A percentile compares a stretch with the other conserved stretches of the same genome.
phyloP scores from a whole-genome alignment of 2,113 vertebrate genomes.

The Lepisosteus oculatus region DNA sequence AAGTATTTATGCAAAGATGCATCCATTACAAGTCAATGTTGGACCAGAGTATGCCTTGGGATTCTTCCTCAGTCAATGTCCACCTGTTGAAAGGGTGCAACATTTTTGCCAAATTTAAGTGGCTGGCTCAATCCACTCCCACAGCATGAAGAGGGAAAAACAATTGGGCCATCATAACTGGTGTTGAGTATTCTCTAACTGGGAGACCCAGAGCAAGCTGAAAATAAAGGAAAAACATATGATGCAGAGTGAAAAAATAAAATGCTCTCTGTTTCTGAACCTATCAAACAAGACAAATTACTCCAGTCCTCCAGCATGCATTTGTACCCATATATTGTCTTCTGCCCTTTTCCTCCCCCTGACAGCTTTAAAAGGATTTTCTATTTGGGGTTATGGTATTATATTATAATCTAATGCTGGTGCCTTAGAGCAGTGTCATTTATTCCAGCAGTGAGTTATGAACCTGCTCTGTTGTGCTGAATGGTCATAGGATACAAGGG shows the following conservation, averaged over 20 bases:
- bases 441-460: slow-evolving; percentile 4
- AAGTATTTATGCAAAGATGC: neutral
- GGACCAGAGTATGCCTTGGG: slow-evolving; percentile 13
- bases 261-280: neutral
- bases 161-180: too few relatives aligned
- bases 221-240: neutral
- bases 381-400: neutral
- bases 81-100: too few relatives aligned
- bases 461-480: neutral
- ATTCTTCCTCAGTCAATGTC: neutral
- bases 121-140: too few relatives aligned
- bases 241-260: neutral
- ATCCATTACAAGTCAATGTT: neutral
- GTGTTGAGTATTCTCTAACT: neutral
- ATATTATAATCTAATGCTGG: neutral
- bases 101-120: too few relatives aligned
- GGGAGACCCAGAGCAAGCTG: neutral
- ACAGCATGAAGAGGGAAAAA: too few relatives aligned
- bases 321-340: slow-evolving; percentile 3
- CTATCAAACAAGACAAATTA: neutral
- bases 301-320: neutral
- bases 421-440: neutral
- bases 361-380: slow-evolving; percentile 2
- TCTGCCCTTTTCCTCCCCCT: neutral
- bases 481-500: neutral